phyloP scores from a whole-genome alignment of 2,113 vertebrate species.

The Tenrec ecaudatus region DNA sequence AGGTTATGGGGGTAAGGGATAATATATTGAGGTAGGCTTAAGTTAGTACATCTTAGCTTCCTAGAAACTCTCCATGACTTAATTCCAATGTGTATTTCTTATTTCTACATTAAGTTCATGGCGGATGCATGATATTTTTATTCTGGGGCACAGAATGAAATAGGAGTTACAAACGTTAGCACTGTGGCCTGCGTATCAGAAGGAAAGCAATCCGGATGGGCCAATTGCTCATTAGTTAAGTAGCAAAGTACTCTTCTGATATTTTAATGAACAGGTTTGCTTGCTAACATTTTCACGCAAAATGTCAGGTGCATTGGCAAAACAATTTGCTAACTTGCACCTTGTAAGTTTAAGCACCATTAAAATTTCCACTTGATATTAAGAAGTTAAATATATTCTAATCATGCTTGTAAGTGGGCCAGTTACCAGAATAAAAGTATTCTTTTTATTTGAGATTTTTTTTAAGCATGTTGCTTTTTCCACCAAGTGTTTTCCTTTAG shows the following conservation, averaged over 20 bases:
- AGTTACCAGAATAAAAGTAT: neutral
- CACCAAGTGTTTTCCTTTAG: neutral
- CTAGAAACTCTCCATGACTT: neutral
- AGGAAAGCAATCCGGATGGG: neutral
- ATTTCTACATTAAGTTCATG: neutral
- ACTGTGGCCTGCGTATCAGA: neutral
- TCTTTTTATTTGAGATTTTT: neutral
- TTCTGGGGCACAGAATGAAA: neutral
- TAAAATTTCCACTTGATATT: neutral
- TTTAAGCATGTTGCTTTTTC: neutral
- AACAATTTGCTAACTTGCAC: neutral
- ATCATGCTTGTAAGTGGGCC: neutral
- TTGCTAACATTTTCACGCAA: neutral
- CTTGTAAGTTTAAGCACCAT: neutral
- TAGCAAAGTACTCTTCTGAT: neutral
- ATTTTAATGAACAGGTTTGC: neutral
- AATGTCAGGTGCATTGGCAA: fast-evolving
- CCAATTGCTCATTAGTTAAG: neutral
- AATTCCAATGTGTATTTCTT: neutral
- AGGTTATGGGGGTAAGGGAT: neutral
- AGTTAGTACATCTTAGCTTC: neutral
- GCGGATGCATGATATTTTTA: neutral
- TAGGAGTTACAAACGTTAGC: neutral
- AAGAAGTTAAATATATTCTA: neutral
- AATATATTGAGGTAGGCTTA: neutral